A percentile compares a stretch with the other conserved stretches of the same genome.
Conservation (phyloP, 2,113 vertebrate species). For the Apteryx mantelli region DNA sequence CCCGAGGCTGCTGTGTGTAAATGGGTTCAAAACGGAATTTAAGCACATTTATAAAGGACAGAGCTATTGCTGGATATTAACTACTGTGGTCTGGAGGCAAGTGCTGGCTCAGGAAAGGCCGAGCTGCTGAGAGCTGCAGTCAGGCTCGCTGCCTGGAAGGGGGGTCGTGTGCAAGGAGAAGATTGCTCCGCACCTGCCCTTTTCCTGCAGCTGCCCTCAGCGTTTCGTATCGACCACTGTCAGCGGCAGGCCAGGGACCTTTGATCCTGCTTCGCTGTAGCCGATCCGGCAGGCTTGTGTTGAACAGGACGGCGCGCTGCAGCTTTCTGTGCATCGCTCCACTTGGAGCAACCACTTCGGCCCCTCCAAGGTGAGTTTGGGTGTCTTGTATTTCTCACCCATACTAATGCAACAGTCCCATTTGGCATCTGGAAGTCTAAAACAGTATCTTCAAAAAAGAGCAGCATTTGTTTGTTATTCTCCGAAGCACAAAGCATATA, state of each 20-base stretch:
- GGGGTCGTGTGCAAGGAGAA: background rate
- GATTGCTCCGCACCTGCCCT: background rate
- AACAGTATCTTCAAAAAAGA: background rate
- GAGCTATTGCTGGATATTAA: background rate
- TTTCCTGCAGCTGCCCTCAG: background rate
- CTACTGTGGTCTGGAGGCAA: background rate
- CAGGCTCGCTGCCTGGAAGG: background rate
- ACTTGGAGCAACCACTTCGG: background rate
- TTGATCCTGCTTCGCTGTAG: background rate
- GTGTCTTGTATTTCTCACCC: background rate
- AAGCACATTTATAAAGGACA: background rate
- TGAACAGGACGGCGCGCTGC: background rate
- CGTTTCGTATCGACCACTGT: background rate
- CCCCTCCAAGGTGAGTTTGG: background rate
- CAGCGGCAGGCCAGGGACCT: background rate
- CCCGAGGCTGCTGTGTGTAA: background rate
- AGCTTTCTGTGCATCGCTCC: background rate
- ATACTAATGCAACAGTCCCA: background rate
- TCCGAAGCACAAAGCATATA: background rate
- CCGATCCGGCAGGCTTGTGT: slow-evolving; percentile 21
- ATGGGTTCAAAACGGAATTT: background rate
- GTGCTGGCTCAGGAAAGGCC: background rate
- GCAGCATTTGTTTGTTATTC: background rate
- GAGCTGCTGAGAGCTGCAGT: background rate
- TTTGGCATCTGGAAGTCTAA: background rate